phyloP scores from a whole-genome alignment of 2,888 invertebrate genomes.

The Uropetala carovei region DNA sequence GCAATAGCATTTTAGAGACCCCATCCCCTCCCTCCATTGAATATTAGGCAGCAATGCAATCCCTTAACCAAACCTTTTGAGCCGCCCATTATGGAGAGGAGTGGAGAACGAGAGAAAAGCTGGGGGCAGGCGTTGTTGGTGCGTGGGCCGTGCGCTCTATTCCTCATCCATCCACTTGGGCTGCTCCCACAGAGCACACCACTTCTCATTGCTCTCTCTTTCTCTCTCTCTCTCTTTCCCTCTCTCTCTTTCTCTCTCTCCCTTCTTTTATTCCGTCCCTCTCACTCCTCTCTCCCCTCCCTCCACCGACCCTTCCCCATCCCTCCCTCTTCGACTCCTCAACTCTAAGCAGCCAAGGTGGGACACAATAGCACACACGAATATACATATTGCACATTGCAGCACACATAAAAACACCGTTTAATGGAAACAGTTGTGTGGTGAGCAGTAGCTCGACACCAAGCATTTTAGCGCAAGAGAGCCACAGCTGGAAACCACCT shows the following conservation, averaged over 20 bases:
- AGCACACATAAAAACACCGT: constrained; percentile 41
- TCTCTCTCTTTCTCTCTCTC: not conserved
- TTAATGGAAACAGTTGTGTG: not conserved
- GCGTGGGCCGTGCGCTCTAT: not conserved
- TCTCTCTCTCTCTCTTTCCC: not conserved
- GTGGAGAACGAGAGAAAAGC: constrained; percentile 24
- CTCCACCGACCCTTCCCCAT: not conserved
- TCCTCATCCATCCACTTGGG: constrained; percentile 15
- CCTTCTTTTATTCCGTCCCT: not conserved
- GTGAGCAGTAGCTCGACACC: not conserved
- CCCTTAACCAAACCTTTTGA: constrained; percentile 55
- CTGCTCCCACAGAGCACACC: not conserved
- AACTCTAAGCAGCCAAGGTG: not conserved
- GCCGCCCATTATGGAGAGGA: constrained; percentile 32
- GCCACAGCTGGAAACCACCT: constrained; percentile 62
- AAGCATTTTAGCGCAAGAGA: constrained; percentile 24
- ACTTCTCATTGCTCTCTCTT: not conserved
- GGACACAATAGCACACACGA: not conserved
- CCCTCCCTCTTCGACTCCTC: not conserved
- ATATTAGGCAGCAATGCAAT: constrained; percentile 33
- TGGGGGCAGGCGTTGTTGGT: not conserved
- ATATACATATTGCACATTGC: constrained; percentile 7
- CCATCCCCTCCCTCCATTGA: constrained; percentile 15
- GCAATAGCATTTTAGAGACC: constrained; percentile 4
- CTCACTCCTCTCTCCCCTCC: not conserved